Evolutionary conservation across 2,888 invertebrate genomes (phyloP).

Genomic region (Cryptocephalus moraei): DNA sequence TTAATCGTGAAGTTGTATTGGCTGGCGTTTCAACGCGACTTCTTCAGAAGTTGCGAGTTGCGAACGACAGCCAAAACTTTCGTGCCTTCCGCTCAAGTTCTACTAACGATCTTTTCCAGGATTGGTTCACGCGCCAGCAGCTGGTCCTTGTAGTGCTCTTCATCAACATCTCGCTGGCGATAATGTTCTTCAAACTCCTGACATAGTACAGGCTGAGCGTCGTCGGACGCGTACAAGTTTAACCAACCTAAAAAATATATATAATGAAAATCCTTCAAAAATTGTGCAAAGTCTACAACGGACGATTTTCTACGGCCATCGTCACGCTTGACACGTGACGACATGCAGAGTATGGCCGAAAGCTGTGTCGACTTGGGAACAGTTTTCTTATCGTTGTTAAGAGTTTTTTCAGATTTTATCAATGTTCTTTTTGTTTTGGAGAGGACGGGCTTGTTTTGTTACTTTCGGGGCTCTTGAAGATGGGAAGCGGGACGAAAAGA

Average conservation of each 20-base stretch:
- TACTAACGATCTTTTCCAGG: slow-evolving; percentile 47
- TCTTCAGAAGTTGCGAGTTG: too few species aligned
- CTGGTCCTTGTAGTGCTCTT: slow-evolving; percentile 87
- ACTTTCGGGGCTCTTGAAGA: slow-evolving; percentile 2
- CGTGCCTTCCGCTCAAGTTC: too few species aligned
- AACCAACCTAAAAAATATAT: slow-evolving; percentile 1
- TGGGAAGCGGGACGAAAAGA: too few species aligned
- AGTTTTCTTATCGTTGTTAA: slow-evolving; percentile 30
- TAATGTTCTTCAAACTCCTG: slow-evolving; percentile 91
- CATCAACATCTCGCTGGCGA: slow-evolving; percentile 88
- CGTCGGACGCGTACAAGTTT: slow-evolving; percentile 19
- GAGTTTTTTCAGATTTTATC: slow-evolving; percentile 37
- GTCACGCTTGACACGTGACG: background rate
- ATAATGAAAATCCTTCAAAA: background rate
- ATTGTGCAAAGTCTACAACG: slow-evolving; percentile 11
- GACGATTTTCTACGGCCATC: slow-evolving; percentile 13
- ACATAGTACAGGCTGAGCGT: slow-evolving; percentile 67
- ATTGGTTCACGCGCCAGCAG: slow-evolving; percentile 95
- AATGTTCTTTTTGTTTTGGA: slow-evolving; percentile 17
- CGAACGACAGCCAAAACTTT: too few species aligned
- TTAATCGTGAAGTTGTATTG: too few species aligned
- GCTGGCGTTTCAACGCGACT: too few species aligned
- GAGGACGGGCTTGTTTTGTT: slow-evolving; percentile 23
- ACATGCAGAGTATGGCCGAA: background rate
- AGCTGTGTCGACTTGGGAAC: slow-evolving; percentile 29